Evolutionary conservation across 2,113 vertebrate species (phyloP).

Genomic region (Lichenostomus cassidix): DNA sequence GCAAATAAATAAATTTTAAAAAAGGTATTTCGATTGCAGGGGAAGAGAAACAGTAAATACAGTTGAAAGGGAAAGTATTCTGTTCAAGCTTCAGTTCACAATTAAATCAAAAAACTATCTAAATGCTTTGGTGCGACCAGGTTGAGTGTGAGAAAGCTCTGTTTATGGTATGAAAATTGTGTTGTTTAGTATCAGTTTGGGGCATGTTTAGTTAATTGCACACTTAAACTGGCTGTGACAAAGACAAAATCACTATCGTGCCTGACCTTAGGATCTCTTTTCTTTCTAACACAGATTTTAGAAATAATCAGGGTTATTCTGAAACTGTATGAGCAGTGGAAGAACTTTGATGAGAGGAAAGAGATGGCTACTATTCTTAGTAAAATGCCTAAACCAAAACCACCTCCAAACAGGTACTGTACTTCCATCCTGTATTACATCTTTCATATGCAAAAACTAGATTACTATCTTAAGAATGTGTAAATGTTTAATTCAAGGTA

Average conservation of each 20-base stretch:
- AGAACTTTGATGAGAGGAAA: conserved; percentile 98
- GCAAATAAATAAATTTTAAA: neutral
- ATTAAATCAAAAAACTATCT: neutral
- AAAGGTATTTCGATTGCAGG: neutral
- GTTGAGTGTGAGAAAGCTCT: neutral
- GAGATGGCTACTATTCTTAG: conserved; percentile 96
- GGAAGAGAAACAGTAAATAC: neutral
- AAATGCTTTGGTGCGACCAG: neutral
- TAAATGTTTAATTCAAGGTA: neutral
- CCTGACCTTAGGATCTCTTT: conserved; percentile 10
- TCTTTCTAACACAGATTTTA: conserved; percentile 84
- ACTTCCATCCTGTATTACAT: neutral
- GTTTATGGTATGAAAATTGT: neutral
- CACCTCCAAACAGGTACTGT: conserved; percentile 94
- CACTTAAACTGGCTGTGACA: neutral
- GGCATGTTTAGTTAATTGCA: neutral
- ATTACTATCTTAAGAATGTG: neutral
- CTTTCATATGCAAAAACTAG: neutral
- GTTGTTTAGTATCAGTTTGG: neutral
- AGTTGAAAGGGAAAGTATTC: neutral
- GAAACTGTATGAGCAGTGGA: conserved; percentile 99
- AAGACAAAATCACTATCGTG: neutral
- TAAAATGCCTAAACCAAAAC: conserved; percentile 99
- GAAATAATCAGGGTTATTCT: conserved; percentile 99
- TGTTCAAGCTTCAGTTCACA: neutral